Evolutionary conservation across 35 echinoderm and acorn worm genomes (phyloP).

Genomic region (Apostichopus parvimensis): DNA sequence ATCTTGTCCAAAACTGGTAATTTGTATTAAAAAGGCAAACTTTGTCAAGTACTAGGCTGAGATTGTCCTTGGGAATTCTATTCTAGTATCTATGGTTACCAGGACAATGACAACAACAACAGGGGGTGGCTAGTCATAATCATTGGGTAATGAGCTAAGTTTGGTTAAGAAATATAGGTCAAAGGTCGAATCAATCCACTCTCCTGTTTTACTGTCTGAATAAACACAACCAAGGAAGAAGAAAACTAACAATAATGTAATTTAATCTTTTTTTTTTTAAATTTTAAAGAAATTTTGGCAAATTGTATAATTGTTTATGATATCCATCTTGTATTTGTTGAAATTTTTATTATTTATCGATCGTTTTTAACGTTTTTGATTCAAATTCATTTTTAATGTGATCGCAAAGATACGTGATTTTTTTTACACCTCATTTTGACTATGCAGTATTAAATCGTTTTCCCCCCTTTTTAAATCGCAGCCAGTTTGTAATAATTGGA

Average conservation of each 20-base stretch:
- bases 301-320: slow-evolving; percentile 3
- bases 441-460: background rate
- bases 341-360: background rate
- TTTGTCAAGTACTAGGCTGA: too few species aligned
- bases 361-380: background rate
- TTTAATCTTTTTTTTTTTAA: background rate
- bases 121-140: too few species aligned
- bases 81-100: too few species aligned
- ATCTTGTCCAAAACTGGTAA: too few species aligned
- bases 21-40: too few species aligned
- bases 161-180: background rate
- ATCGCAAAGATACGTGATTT: background rate
- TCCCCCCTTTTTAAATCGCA: background rate
- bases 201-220: background rate
- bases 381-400: background rate
- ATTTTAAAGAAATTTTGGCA: background rate
- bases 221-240: background rate
- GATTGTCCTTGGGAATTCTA: too few species aligned
- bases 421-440: background rate
- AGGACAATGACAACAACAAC: too few species aligned
- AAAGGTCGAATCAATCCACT: background rate
- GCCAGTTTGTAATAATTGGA: too few species aligned
- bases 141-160: too few species aligned
- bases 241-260: background rate
- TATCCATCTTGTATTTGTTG: background rate